Base-by-base conservation (phyloP, 1,140 invertebrate genomes). In the Drosophila takahashii region DNA sequence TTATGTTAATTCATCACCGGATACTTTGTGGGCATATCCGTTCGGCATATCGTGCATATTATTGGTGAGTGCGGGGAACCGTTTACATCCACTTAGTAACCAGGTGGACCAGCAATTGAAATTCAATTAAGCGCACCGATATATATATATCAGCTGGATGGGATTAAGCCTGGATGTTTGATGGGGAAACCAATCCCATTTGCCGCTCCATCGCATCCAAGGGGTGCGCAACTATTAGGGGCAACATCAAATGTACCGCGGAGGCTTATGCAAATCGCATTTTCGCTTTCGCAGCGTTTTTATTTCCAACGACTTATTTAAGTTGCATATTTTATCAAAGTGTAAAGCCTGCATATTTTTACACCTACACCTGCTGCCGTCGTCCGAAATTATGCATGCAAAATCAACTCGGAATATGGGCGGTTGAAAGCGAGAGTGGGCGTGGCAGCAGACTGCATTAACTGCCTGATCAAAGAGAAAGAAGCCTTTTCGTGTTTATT, bases 21-120 rank as follows among this genome's bases (percentile, higher is more conserved):
- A 93, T 69, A 92, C 93, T 69, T 92, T 93, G 71, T 94, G 93
- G 84, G 93, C 94, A 77, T 95, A 95, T 79, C 87, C 94, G 59
- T 95, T 95, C 65, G 93, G 94, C 61, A 92, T 94, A 53, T 91
- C 93, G 52, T 93, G 94, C 74, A 93, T 93, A 64, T 87, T 94
- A 62, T 80, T 95, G 92, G 94, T 95, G 92, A 94, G 93, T 93
- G 41, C 22, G 29, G 29, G 15, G 11, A 56, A 3, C 47, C 16
- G 48, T 50, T 15, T 29, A 41, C 9, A 51, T 62, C 58, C 52
- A 16, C 15, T 18, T 27, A 27, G 9, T 8, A 7, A 10, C 32
- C 37, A 41, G 45, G 52, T 72, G 6, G 15, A 41, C 50, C 41
- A 7, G 36, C 52, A 56, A 72, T 65, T 61, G 54, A 29, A 47